Percentiles rank a stretch among this genome's conserved stretches.
Conservation (phyloP, 2,113 vertebrate genomes). For the Rhipidura dahli region DNA sequence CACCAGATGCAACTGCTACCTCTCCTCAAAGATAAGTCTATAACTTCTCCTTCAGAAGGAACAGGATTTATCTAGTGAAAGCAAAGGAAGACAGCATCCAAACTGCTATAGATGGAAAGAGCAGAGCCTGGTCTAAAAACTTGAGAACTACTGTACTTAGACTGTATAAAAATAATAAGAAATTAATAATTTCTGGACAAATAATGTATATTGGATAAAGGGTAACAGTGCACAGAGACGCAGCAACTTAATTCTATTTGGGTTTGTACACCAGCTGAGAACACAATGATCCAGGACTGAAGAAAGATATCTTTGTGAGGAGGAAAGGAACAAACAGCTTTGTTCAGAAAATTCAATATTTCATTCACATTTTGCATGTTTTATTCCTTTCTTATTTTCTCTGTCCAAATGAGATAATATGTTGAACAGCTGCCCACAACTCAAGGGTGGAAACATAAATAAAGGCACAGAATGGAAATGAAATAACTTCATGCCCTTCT, state of each 20-base stretch:
- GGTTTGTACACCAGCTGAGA: not conserved
- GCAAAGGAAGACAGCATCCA: not conserved
- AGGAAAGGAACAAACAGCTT: not conserved
- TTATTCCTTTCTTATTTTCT: not conserved
- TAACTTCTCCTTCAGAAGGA: not conserved
- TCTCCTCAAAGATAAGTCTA: not conserved
- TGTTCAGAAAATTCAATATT: not conserved
- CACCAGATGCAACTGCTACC: not conserved
- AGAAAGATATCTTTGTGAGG: not conserved
- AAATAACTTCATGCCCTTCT: not conserved
- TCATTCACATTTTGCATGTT: not conserved
- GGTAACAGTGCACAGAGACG: not conserved
- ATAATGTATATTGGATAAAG: not conserved
- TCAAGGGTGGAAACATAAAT: not conserved
- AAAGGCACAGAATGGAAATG: not conserved
- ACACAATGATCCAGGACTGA: not conserved
- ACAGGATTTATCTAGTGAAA: not conserved
- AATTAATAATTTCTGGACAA: not conserved
- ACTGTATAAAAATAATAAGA: not conserved
- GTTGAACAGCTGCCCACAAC: not conserved
- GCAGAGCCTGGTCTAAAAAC: not conserved
- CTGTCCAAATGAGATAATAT: not conserved
- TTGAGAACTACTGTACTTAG: not conserved
- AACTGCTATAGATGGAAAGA: not conserved
- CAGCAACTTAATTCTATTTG: not conserved